Conservation (phyloP, 2,113 vertebrate genomes). For the Turnix velox region DNA sequence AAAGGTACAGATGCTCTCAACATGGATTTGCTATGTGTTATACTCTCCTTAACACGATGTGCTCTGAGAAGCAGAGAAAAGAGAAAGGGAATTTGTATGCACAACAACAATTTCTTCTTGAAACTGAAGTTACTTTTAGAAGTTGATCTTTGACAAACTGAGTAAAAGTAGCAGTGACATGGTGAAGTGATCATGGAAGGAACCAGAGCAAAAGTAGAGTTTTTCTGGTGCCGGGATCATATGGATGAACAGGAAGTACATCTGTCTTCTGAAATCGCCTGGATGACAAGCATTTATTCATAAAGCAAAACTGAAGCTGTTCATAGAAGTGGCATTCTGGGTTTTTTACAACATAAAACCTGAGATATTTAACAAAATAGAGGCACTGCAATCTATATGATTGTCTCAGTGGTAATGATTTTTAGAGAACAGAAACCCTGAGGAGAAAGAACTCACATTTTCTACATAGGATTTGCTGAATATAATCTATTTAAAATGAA, state of each 20-base stretch:
- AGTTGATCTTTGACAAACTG: background rate
- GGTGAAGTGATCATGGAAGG: conserved; percentile 24
- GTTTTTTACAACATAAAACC: background rate
- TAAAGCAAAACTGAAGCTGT: conserved; percentile 26
- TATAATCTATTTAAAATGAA: background rate
- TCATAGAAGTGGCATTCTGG: background rate
- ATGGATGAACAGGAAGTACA: conserved; percentile 52
- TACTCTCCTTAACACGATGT: background rate
- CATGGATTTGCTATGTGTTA: background rate
- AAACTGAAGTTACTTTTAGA: background rate
- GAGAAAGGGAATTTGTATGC: background rate
- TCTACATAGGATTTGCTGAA: background rate
- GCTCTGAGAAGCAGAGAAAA: background rate
- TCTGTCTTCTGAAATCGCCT: conserved; percentile 41
- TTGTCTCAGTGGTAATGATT: background rate
- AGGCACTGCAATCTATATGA: background rate
- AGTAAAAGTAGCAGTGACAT: conserved; percentile 13
- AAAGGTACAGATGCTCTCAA: background rate
- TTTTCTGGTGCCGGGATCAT: conserved; percentile 28
- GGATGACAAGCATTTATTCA: conserved; percentile 7
- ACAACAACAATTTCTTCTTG: background rate
- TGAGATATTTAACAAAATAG: background rate
- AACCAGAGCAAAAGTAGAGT: conserved; percentile 14
- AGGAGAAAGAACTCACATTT: background rate
- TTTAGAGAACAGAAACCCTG: background rate